Conservation (phyloP, 2,113 vertebrate genomes). For the Cichladusa arquata region DNA sequence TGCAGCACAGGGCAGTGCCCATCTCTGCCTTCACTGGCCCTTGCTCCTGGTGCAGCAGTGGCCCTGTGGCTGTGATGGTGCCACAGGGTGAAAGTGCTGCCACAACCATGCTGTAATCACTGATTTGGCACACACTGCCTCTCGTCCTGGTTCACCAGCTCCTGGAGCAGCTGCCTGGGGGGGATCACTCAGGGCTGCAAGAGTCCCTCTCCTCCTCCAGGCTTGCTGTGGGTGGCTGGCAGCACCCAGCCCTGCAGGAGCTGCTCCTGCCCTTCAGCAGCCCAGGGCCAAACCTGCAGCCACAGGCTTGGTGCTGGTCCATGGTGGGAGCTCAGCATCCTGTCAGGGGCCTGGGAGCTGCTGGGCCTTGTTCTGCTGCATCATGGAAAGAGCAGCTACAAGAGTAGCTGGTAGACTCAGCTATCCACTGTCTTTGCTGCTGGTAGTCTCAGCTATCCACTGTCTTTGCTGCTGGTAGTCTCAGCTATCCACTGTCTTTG, state of each 20-base stretch:
- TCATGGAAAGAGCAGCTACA: rapidly evolving
- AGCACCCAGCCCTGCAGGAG: neutral
- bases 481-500: neutral
- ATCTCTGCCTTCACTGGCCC: neutral
- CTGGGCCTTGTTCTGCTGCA: neutral
- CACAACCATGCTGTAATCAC: rapidly evolving
- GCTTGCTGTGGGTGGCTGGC: neutral
- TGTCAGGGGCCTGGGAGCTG: rapidly evolving
- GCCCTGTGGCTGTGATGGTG: neutral
- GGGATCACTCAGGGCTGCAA: neutral
- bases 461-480: neutral
- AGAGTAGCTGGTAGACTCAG: too few relatives aligned
- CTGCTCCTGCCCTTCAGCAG: neutral
- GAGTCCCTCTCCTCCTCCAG: neutral
- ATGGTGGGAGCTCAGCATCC: neutral
- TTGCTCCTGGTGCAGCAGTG: rapidly evolving
- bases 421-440: too few relatives aligned
- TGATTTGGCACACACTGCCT: rapidly evolving
- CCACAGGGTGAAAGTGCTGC: rapidly evolving
- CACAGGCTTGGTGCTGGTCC: neutral
- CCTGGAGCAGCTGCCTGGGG: neutral
- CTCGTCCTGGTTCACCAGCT: rapidly evolving
- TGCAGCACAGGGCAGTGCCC: neutral
- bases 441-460: neutral
- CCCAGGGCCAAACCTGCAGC: neutral